These are phyloP conservation scores for Gasteruption jaculator DNA, from an alignment of 2,888 invertebrate genomes.

Conservation along the genomic window DNA sequence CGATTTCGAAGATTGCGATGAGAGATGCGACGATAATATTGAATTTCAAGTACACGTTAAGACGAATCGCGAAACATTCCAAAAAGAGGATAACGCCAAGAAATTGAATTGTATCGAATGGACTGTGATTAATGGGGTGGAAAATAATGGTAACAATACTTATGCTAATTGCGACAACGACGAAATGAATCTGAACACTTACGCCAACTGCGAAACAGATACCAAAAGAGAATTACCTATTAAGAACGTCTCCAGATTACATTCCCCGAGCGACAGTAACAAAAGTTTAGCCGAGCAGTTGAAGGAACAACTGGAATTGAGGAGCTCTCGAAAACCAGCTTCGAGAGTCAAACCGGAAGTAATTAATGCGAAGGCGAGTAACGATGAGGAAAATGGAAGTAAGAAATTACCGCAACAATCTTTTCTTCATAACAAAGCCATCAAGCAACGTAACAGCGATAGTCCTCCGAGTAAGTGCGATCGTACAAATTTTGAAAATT, in stretches of 20 bases:
- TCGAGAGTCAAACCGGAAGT: constrained; percentile 27
- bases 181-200: constrained; percentile 28
- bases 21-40: constrained; percentile 19
- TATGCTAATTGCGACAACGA: constrained; percentile 31
- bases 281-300: constrained; percentile 35
- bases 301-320: constrained; percentile 34
- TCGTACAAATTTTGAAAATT: constrained; percentile 3
- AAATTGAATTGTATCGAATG: too few relatives aligned
- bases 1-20: constrained; percentile 40
- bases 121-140: not conserved
- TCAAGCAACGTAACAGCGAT: constrained; percentile 11
- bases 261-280: constrained; percentile 18
- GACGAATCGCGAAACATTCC: too few relatives aligned
- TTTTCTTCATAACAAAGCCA: constrained; percentile 30
- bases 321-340: constrained; percentile 25
- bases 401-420: constrained; percentile 31
- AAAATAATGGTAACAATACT: constrained; percentile 24
- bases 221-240: constrained; percentile 5
- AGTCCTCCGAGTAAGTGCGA: constrained; percentile 17
- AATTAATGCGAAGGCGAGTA: not conserved
- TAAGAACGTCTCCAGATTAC: constrained; percentile 30
- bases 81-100: too few relatives aligned
- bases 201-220: constrained; percentile 35
- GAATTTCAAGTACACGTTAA: not conserved
- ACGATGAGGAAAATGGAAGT: not conserved